phyloP scores from a whole-genome alignment of 2,113 vertebrate species.

The Excalfactoria chinensis region DNA sequence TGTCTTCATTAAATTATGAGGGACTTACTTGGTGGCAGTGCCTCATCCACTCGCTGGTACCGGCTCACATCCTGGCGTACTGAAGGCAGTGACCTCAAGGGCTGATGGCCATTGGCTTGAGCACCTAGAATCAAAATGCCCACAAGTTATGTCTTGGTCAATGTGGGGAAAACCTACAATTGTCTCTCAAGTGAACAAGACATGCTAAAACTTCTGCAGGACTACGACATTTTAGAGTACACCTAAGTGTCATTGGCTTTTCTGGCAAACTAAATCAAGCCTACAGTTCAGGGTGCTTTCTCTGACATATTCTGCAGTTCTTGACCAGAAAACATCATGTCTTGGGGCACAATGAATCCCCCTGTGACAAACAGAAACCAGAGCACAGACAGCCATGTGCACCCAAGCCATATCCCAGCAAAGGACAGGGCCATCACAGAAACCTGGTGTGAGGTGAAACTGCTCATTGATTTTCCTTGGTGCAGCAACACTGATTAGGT shows the following conservation, averaged over 20 bases:
- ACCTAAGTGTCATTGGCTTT: not conserved
- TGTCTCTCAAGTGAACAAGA: not conserved
- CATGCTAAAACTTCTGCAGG: not conserved
- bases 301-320: not conserved
- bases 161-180: not conserved
- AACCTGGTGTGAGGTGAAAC: not conserved
- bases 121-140: constrained; percentile 76
- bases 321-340: not conserved
- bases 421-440: not conserved
- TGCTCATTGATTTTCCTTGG: not conserved
- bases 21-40: constrained; percentile 95
- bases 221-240: not conserved
- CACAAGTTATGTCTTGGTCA: not conserved
- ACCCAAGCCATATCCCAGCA: not conserved
- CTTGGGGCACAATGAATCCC: not conserved
- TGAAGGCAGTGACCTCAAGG: constrained; percentile 89
- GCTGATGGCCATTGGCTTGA: constrained; percentile 89
- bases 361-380: not conserved
- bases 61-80: constrained; percentile 95
- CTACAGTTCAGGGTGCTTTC: not conserved
- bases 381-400: not conserved
- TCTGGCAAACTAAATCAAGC: not conserved
- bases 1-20: not conserved
- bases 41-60: constrained; percentile 98
- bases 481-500: not conserved